Conservation (phyloP, 2,888 invertebrate genomes). For the Tetanocera ferruginea region DNA sequence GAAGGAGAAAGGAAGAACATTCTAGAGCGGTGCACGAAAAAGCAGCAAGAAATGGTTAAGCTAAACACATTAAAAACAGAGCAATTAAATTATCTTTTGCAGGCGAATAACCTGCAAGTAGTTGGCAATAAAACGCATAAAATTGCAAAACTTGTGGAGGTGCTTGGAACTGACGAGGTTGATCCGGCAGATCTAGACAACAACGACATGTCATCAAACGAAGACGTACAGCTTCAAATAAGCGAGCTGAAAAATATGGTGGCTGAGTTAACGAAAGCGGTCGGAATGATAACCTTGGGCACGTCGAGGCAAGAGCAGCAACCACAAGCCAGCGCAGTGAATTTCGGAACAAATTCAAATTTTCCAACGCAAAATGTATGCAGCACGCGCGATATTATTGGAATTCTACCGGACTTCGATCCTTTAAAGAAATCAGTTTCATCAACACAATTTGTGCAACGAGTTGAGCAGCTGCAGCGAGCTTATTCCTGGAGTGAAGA, state of each 20-base stretch:
- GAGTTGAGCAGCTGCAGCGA: neutral
- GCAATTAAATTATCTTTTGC: no score
- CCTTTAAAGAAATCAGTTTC: conserved; percentile 22
- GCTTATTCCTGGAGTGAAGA: conserved; percentile 11
- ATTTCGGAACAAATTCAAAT: neutral
- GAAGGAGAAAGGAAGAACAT: no score
- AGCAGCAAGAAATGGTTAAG: no score
- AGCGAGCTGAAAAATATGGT: neutral
- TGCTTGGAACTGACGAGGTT: no score
- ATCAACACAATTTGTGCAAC: conserved; percentile 1
- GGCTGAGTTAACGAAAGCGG: neutral
- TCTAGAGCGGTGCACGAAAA: no score
- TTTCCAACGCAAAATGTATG: neutral
- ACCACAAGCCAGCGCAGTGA: neutral
- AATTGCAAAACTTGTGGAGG: no score
- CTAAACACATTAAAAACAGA: no score
- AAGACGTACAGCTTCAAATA: neutral
- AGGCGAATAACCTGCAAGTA: no score
- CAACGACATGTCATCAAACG: neutral
- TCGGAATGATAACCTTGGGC: neutral
- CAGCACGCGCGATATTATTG: neutral
- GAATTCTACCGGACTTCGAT: conserved; percentile 11
- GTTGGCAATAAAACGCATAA: no score
- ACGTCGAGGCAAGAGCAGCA: neutral
- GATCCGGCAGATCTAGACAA: no score